phyloP scores from a whole-genome alignment of 2,797 vertebrate species.

The Esox lucius region DNA sequence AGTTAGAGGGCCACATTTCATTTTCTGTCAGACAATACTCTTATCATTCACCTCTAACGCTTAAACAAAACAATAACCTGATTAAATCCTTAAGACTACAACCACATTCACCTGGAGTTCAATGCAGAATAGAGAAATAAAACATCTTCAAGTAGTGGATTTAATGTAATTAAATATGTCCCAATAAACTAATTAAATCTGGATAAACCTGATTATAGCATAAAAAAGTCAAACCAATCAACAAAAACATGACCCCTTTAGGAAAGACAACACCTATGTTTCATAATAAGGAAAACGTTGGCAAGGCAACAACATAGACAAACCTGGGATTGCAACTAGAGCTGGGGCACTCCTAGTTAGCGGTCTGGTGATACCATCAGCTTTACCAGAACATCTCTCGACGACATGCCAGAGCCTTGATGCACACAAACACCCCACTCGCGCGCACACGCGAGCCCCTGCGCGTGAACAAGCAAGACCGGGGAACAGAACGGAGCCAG shows the following conservation, averaged over 20 bases:
- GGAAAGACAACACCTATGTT: neutral
- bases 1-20: neutral
- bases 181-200: neutral
- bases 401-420: neutral
- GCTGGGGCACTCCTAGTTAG: neutral
- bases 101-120: neutral
- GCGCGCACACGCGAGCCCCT: neutral
- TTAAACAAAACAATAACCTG: neutral
- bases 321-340: neutral
- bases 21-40: neutral
- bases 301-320: neutral
- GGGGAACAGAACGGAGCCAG: conserved; percentile 11
- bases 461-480: conserved; percentile 22
- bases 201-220: neutral
- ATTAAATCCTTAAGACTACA: neutral
- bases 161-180: neutral
- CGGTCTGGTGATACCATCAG: conserved; percentile 5
- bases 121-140: neutral
- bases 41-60: neutral
- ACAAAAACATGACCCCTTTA: neutral
- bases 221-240: neutral
- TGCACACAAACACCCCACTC: conserved; percentile 5
- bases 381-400: neutral
- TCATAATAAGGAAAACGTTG: neutral
- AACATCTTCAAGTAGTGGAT: neutral